Evolutionary conservation across 2,888 invertebrate species (phyloP).

Genomic region (Podabrus alpinus): DNA sequence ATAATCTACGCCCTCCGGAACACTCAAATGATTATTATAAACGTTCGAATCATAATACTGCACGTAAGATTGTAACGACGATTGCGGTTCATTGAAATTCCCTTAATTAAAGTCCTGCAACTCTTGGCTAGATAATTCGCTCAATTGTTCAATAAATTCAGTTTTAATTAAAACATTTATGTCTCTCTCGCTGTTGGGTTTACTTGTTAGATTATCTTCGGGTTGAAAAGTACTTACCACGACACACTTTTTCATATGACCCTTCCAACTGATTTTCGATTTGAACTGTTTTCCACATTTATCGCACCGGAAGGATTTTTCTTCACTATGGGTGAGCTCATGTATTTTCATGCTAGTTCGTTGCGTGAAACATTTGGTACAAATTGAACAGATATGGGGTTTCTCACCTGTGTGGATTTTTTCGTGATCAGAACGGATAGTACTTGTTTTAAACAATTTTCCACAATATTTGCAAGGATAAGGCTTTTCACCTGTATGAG

Average conservation of each 20-base stretch:
- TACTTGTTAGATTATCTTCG: no score
- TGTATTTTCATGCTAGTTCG: background rate
- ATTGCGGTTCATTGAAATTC: no score
- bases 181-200: no score
- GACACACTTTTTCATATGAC: background rate
- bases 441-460: background rate
- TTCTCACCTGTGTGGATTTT: conserved; percentile 8
- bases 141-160: no score
- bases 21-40: no score
- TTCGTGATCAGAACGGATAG: background rate
- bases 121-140: no score
- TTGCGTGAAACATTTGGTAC: conserved; percentile 4
- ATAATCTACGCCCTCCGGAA: no score
- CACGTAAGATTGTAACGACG: no score
- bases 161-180: no score
- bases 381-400: background rate
- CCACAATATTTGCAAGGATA: background rate
- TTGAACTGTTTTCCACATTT: background rate
- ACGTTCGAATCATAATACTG: no score
- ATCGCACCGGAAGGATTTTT: background rate
- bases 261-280: background rate
- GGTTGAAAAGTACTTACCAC: no score
- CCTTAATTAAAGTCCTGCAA: no score
- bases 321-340: background rate
- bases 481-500: conserved; percentile 2